Percentiles rank a stretch among this genome's conserved stretches.
Conservation (phyloP, 2,797 vertebrate species). For the Micrastur ruficollis region DNA sequence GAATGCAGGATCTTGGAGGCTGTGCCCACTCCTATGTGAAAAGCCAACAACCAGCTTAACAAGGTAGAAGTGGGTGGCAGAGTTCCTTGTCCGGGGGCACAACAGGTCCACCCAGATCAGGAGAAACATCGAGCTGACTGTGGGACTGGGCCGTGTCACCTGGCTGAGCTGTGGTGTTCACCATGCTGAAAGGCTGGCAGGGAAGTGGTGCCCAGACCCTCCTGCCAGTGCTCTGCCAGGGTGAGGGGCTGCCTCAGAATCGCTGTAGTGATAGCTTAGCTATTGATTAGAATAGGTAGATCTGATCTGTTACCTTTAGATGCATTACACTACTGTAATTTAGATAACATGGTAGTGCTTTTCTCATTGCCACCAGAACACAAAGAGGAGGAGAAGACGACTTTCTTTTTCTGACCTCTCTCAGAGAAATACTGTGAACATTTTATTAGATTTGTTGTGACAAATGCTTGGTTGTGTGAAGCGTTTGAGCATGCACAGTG, state of each 20-base stretch:
- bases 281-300: not conserved
- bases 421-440: not conserved
- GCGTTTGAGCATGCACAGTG: not conserved
- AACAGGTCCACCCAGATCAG: not conserved
- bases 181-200: not conserved
- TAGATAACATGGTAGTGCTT: not conserved
- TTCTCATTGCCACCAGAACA: not conserved
- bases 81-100: too few relatives aligned
- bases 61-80: not conserved
- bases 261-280: not conserved
- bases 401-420: not conserved
- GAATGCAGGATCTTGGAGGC: not conserved
- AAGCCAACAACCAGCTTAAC: not conserved
- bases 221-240: not conserved
- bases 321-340: not conserved
- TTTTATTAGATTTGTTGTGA: not conserved
- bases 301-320: not conserved
- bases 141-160: not conserved
- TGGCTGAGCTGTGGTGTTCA: not conserved
- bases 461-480: not conserved
- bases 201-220: not conserved
- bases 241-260: not conserved
- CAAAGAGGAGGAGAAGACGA: not conserved
- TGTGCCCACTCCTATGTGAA: fast-evolving
- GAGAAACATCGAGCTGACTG: fast-evolving